Evolutionary conservation across 2,113 vertebrate genomes (phyloP).

Genomic region (Tetraodon nigroviridis): DNA sequence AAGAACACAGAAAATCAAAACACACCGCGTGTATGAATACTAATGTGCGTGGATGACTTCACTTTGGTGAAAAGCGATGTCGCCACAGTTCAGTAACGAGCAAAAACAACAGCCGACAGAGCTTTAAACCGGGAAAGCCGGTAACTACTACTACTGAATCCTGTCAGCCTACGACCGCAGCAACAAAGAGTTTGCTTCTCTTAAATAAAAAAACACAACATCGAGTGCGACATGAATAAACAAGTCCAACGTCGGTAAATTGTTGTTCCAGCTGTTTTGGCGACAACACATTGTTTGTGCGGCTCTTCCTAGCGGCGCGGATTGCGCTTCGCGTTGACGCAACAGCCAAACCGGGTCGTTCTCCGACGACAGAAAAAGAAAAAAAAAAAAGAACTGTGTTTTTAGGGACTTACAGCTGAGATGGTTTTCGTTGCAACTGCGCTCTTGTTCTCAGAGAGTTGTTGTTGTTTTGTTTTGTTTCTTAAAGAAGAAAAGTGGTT

Average conservation of each 20-base stretch:
- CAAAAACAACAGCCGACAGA: too few relatives aligned
- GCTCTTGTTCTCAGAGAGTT: background rate
- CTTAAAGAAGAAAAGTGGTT: constrained; percentile 1
- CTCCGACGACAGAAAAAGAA: background rate
- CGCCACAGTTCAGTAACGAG: background rate
- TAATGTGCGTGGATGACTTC: too few relatives aligned
- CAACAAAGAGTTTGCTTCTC: too few relatives aligned
- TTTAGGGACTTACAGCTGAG: constrained; percentile 46
- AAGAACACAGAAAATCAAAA: too few relatives aligned
- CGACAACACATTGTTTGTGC: constrained; percentile 11
- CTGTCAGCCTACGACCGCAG: background rate
- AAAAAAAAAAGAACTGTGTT: background rate
- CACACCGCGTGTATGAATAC: too few relatives aligned
- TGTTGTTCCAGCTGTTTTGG: background rate
- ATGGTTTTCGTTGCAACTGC: constrained; percentile 12
- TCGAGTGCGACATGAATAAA: too few relatives aligned
- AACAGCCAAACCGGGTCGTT: background rate
- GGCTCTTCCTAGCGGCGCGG: background rate
- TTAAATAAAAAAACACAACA: too few relatives aligned
- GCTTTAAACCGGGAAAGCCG: constrained; percentile 51
- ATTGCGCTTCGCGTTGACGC: background rate
- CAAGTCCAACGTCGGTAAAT: background rate
- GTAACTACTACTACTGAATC: constrained; percentile 32
- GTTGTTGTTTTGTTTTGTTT: background rate
- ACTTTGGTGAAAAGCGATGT: too few relatives aligned